A percentile compares a stretch with the other conserved stretches of the same genome.
Conservation (phyloP, 53 echinoderm and acorn worm species). For the Mesocentrotus franciscanus region DNA sequence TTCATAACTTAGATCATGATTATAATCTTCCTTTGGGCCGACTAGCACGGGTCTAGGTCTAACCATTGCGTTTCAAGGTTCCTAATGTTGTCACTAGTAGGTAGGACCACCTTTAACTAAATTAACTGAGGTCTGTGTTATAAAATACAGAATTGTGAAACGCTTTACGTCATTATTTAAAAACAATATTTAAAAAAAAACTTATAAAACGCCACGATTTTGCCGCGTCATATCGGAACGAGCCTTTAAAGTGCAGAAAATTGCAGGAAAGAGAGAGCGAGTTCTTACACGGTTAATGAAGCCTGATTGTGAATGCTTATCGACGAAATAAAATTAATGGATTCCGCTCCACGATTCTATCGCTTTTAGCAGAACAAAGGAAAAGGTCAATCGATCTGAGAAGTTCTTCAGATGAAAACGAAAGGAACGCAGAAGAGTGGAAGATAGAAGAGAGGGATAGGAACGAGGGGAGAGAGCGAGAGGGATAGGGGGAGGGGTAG, state of each 20-base stretch:
- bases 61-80: too few relatives aligned
- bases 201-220: too few relatives aligned
- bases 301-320: neutral
- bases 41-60: too few relatives aligned
- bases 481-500: neutral
- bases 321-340: neutral
- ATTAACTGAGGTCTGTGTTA: too few relatives aligned
- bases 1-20: too few relatives aligned
- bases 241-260: neutral
- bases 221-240: too few relatives aligned
- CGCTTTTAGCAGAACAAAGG: conserved; percentile 15
- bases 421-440: neutral
- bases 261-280: neutral
- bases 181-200: too few relatives aligned
- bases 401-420: neutral
- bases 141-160: too few relatives aligned
- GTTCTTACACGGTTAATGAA: neutral
- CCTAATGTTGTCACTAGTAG: too few relatives aligned
- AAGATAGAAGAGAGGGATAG: neutral
- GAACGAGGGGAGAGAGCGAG: neutral
- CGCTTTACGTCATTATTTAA: too few relatives aligned
- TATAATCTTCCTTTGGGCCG: too few relatives aligned
- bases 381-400: conserved; percentile 25
- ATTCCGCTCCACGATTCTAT: neutral
- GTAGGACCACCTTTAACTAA: too few relatives aligned